Evolutionary conservation across 2,888 invertebrate species (phyloP).

Genomic region (Choristoneura rosaceana): DNA sequence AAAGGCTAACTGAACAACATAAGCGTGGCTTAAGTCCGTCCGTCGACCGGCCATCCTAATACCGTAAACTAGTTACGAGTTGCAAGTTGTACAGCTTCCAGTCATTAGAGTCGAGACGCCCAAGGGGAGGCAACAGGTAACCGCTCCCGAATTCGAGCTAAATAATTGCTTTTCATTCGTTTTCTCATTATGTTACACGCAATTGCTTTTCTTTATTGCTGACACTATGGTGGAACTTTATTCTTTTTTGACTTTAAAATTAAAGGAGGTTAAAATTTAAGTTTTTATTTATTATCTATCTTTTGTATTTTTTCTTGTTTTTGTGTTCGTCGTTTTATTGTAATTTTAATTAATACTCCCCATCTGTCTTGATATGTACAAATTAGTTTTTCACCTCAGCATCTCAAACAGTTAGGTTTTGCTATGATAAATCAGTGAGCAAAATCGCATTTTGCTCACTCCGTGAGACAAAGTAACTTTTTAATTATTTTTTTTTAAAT

Average conservation of each 20-base stretch:
- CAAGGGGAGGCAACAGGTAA: not conserved
- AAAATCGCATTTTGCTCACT: too few relatives aligned
- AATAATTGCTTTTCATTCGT: slow-evolving; percentile 6
- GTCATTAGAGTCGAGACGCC: not conserved
- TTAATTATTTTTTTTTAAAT: too few relatives aligned
- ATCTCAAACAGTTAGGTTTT: too few relatives aligned
- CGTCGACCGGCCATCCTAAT: not conserved
- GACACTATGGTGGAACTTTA: not conserved
- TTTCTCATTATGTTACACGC: not conserved
- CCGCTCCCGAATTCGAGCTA: not conserved
- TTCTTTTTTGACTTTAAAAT: not conserved
- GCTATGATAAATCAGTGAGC: too few relatives aligned
- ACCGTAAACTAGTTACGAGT: not conserved
- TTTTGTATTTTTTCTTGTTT: too few relatives aligned
- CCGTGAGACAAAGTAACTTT: too few relatives aligned
- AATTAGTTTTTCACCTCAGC: too few relatives aligned
- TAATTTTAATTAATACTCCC: too few relatives aligned
- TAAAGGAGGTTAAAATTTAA: too few relatives aligned
- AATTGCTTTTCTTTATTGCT: not conserved
- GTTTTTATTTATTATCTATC: too few relatives aligned
- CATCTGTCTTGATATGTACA: too few relatives aligned
- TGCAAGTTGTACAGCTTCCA: not conserved
- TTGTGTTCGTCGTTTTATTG: too few relatives aligned
- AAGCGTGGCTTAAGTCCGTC: not conserved
- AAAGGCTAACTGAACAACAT: not conserved